Evolutionary conservation across 1,140 invertebrate species (phyloP).

Genomic region (Trichonephila clavipes): DNA sequence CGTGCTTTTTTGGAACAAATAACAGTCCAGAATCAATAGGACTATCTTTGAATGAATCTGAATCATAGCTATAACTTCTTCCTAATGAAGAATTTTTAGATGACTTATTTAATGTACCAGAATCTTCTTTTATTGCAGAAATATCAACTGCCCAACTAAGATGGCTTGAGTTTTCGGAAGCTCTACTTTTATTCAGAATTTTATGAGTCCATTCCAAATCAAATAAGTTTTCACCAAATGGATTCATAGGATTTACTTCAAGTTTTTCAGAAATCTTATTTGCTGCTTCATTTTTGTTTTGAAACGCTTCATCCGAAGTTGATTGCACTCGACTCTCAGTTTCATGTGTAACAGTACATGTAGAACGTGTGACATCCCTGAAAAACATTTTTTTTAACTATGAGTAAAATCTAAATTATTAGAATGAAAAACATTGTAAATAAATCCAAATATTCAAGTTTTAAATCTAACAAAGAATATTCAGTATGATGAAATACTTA

Average conservation of each 20-base stretch:
- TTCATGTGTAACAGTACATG: neutral
- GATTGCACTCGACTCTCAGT: neutral
- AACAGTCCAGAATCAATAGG: neutral
- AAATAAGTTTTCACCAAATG: neutral
- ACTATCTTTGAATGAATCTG: neutral
- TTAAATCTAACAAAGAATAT: too few species aligned
- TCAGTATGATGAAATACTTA: too few species aligned
- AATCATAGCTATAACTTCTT: neutral
- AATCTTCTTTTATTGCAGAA: neutral
- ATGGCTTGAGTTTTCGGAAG: neutral
- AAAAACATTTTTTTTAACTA: neutral
- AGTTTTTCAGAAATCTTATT: neutral
- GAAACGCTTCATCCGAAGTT: neutral
- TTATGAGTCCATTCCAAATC: neutral
- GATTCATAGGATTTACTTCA: slow-evolving; percentile 36
- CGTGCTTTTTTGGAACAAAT: slow-evolving; percentile 13
- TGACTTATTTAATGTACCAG: neutral
- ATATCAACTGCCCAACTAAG: neutral
- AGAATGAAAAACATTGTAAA: too few species aligned
- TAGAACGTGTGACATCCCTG: neutral
- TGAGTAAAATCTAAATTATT: too few species aligned
- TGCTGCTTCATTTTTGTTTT: neutral
- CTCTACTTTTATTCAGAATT: neutral
- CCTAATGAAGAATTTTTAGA: neutral
- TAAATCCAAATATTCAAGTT: too few species aligned